Evolutionary conservation across 1,140 invertebrate genomes (phyloP).

Genomic region (Atta colombica): DNA sequence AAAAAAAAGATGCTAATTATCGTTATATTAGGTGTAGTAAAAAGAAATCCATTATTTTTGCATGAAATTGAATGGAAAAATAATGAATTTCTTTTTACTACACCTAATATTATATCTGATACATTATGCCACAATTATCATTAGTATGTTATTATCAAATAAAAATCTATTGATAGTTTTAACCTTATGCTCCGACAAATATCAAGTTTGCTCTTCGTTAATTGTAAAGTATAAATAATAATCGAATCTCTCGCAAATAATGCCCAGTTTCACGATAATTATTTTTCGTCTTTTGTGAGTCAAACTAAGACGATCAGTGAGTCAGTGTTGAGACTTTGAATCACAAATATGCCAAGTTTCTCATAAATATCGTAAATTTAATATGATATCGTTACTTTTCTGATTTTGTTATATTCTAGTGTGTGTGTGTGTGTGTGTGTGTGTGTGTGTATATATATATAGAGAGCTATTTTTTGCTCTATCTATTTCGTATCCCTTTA

Average conservation of each 20-base stretch:
- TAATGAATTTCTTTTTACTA: too few species aligned
- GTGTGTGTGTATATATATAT: too few species aligned
- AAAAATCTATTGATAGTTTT: constrained; percentile 22
- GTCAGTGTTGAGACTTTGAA: constrained; percentile 46
- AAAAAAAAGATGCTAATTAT: neutral
- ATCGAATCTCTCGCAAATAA: constrained; percentile 20
- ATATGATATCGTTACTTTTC: constrained; percentile 12
- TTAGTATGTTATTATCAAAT: neutral
- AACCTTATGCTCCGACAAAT: neutral
- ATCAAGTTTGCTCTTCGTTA: neutral
- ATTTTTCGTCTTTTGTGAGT: constrained; percentile 47
- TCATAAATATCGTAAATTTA: neutral
- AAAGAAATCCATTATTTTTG: too few species aligned
- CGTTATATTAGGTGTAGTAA: neutral
- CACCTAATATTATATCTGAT: neutral
- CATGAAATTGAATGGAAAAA: too few species aligned
- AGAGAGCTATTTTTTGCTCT: neutral
- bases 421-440: too few species aligned
- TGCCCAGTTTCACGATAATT: constrained; percentile 37
- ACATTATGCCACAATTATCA: constrained; percentile 29
- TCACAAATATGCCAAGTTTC: constrained; percentile 5
- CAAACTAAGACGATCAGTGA: constrained; percentile 45
- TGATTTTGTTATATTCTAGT: neutral
- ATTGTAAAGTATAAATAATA: constrained; percentile 31
- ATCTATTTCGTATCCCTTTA: neutral